Conservation (phyloP, 2,888 invertebrate species). For the Eubasilissa splendida region DNA sequence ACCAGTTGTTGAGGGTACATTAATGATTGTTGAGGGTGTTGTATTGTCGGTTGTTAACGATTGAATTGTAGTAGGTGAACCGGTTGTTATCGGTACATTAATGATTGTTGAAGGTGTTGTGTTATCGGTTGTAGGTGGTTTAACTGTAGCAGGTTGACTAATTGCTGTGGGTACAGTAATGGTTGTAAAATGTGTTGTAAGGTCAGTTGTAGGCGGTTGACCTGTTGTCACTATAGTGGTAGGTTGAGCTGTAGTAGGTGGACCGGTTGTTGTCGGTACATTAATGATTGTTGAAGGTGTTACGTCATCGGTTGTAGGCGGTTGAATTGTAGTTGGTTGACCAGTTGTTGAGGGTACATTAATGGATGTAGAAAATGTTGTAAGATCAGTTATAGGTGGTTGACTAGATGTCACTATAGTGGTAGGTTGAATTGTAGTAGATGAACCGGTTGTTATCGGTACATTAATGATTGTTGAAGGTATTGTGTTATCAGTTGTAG, state of each 20-base stretch:
- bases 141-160: background rate
- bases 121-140: background rate
- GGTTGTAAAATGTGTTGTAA: background rate
- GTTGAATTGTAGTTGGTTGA: background rate
- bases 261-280: background rate
- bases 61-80: too few relatives aligned
- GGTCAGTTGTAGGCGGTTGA: background rate
- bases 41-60: background rate
- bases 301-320: background rate
- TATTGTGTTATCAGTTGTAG: background rate
- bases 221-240: background rate
- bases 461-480: background rate
- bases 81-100: too few relatives aligned
- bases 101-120: too few relatives aligned
- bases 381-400: background rate
- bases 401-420: background rate
- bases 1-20: too few relatives aligned
- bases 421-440: background rate
- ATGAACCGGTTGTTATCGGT: background rate
- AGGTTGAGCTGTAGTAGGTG: background rate
- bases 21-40: background rate
- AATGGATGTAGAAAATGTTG: background rate
- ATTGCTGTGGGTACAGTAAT: background rate
- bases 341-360: background rate
- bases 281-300: background rate